Base-by-base conservation (phyloP, 2,113 vertebrate species). In the Oryzias celebensis region DNA sequence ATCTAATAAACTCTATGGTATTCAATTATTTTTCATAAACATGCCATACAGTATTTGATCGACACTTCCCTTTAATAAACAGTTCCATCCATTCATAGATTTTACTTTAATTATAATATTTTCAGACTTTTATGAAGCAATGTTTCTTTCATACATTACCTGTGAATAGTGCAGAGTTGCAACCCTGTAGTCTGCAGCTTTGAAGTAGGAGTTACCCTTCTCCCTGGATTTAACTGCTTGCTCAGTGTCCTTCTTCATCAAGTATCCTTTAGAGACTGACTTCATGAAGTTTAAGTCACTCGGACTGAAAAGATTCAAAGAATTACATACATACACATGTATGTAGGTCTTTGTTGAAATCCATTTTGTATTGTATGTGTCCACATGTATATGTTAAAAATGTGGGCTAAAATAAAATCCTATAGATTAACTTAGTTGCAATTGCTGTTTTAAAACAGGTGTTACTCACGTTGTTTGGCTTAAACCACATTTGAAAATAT, bases 121-220 rank as follows among this genome's bases (percentile, higher is more conserved):
- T 49, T 52, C 6, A 22, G 13, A 13, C 16, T 55, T 7, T 23
- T n/a, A 6, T 12, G 7, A 16, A 52, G 10, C 3, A 18, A 48
- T 23, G 44, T 22, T 43, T 14, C 12, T 1, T 56, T 18, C 18
- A 23, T 7, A 15, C 13, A 23, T 50, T 28, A 90, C 97, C 96
- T 93, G 91, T 17, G 96, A 94, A 62, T 98, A 99, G 31, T 93
- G 90, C 22, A 90, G 70, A 4, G 82, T 70, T 0, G 97, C 95
- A 3, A 80, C 72, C 0, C 44, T 54, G 77, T 95, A 96, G 18
- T 81, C 85, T 46, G 87, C 89, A 16, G 10, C 46, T 28, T 87
- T 91, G 83, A 99, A 98, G 52, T 84, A 83, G n/a, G 16, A 70
- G 85, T 98, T 99, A 7, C 97, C 97, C 67, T 85, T 87, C 71